These are phyloP conservation scores for Craterocephalus amniculus DNA, from an alignment of 2,797 vertebrate species.

Conservation along the genomic window DNA sequence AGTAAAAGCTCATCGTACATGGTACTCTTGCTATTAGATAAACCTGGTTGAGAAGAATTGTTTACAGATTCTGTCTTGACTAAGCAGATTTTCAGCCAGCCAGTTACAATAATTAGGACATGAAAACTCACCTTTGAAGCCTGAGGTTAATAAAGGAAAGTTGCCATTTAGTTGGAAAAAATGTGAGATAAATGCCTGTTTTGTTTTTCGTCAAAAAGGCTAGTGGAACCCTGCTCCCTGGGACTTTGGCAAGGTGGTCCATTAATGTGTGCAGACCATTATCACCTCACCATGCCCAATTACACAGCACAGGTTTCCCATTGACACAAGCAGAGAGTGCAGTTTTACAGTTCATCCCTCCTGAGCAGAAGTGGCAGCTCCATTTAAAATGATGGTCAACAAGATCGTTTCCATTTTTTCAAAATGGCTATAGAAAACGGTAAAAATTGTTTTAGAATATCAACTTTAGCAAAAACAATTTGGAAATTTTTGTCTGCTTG, in stretches of 20 bases:
- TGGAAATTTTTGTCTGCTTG: too few relatives aligned
- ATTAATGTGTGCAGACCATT: slow-evolving; percentile 45
- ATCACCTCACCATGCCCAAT: slow-evolving; percentile 53
- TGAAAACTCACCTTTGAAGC: slow-evolving; percentile 6
- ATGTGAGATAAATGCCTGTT: slow-evolving; percentile 13
- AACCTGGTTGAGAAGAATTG: too few relatives aligned
- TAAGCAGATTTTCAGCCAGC: slow-evolving; percentile 1
- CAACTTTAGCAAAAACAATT: too few relatives aligned
- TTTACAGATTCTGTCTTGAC: slow-evolving; percentile 1
- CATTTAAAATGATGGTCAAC: background rate
- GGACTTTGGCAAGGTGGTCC: slow-evolving; percentile 46
- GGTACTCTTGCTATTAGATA: too few relatives aligned
- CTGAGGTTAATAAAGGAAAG: background rate
- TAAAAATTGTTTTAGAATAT: too few relatives aligned
- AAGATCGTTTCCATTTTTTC: too few relatives aligned
- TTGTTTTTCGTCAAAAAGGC: slow-evolving; percentile 17
- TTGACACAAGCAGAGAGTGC: slow-evolving; percentile 12
- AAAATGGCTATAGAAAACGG: too few relatives aligned
- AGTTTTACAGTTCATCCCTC: slow-evolving; percentile 11
- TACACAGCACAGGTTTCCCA: slow-evolving; percentile 24
- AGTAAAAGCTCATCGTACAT: too few relatives aligned
- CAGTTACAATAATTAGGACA: slow-evolving; percentile 11
- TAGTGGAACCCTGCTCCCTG: background rate
- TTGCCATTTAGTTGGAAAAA: background rate
- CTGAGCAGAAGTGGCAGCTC: background rate